Evolutionary conservation across 2,113 vertebrate genomes (phyloP).

Genomic region (Dasypus novemcinctus): DNA sequence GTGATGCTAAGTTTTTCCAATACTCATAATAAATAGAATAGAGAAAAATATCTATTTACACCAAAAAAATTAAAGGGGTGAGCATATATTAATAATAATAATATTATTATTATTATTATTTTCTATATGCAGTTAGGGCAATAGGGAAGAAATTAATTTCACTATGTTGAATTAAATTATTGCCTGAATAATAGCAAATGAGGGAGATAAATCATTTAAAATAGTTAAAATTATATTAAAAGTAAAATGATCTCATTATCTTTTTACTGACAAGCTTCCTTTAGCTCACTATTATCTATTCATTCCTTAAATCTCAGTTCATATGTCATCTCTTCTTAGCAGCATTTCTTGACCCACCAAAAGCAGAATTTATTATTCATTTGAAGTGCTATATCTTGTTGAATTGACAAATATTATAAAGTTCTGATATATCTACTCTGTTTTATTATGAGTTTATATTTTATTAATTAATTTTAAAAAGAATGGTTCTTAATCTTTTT

Average conservation of each 20-base stretch:
- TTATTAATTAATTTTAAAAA: neutral
- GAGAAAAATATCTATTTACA: neutral
- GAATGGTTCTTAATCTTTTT: neutral
- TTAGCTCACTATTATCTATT: neutral
- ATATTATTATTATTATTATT: too few species aligned
- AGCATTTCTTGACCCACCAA: neutral
- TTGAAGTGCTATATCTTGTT: neutral
- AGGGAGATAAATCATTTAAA: neutral
- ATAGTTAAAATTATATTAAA: slow-evolving; percentile 16
- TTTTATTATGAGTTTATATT: neutral
- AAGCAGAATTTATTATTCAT: neutral
- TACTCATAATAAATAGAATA: neutral
- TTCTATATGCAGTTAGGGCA: neutral
- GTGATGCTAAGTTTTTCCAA: slow-evolving; percentile 16
- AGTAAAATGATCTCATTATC: neutral
- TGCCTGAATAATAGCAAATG: neutral
- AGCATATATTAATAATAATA: neutral
- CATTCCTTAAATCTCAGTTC: neutral
- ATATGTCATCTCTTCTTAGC: neutral
- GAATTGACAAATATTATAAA: neutral
- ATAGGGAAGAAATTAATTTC: neutral
- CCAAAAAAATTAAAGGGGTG: slow-evolving; percentile 1
- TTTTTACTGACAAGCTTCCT: neutral
- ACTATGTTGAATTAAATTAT: neutral
- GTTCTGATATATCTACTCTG: neutral